Percentiles rank a stretch among this genome's conserved stretches.
phyloP scores from a whole-genome alignment of 1,140 invertebrate species.

The Kradibia gibbosae region DNA sequence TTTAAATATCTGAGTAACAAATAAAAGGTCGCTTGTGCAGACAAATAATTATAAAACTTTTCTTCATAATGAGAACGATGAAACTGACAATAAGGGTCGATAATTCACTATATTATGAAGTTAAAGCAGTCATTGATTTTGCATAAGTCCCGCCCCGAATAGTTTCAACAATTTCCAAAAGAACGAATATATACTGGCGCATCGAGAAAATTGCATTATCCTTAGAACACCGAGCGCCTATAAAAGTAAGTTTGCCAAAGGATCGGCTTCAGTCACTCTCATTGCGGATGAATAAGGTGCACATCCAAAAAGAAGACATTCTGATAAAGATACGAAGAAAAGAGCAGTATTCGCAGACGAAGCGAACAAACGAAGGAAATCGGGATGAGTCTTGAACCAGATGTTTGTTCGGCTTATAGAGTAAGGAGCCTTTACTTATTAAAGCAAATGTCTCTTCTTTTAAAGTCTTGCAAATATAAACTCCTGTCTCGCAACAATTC shows the following conservation, averaged over 20 bases:
- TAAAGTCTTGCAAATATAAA: no score
- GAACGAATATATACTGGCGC: no score
- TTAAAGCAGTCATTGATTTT: neutral
- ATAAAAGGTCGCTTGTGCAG: no score
- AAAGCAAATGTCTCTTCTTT: neutral
- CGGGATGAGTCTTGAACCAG: neutral
- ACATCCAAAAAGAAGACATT: neutral
- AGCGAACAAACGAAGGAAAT: no score
- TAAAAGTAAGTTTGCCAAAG: constrained; percentile 1
- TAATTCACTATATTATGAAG: neutral
- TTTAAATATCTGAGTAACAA: no score
- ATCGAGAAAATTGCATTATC: neutral
- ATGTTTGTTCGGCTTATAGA: constrained; percentile 28
- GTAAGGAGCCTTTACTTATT: neutral
- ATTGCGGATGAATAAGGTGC: neutral
- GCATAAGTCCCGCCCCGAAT: neutral
- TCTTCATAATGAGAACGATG: neutral
- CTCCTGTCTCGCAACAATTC: no score
- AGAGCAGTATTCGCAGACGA: neutral
- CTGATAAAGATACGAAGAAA: neutral
- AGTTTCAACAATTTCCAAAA: no score
- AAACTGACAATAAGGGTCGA: neutral
- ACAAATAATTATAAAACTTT: neutral
- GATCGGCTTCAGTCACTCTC: neutral
- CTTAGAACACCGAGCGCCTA: neutral